These are phyloP conservation scores for Poeciliopsis gracilis DNA, from an alignment of 2,797 vertebrate species.

Conservation along the genomic window DNA sequence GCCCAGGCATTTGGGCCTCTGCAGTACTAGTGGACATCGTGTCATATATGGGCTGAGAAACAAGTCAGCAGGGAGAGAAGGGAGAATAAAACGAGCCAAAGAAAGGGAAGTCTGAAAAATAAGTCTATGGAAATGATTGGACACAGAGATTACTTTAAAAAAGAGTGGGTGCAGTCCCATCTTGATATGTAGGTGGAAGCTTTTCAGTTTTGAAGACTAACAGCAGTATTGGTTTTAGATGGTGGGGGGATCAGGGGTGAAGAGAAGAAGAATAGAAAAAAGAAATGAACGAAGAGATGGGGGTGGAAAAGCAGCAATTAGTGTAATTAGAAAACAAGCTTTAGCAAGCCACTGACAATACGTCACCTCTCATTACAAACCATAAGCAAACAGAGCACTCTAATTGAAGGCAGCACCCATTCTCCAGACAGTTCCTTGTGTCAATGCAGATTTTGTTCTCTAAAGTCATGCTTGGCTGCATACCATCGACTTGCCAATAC, in stretches of 20 bases:
- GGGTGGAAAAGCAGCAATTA: conserved; percentile 79
- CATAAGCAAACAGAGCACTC: conserved; percentile 74
- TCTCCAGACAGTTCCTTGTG: conserved; percentile 69
- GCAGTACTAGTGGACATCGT: conserved; percentile 59
- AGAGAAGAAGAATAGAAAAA: conserved; percentile 32
- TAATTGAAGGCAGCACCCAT: conserved; percentile 75
- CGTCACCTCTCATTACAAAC: conserved; percentile 83
- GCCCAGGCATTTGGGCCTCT: conserved; percentile 46
- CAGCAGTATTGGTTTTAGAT: conserved; percentile 56
- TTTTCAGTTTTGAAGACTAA: conserved; percentile 61
- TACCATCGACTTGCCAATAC: conserved; percentile 78
- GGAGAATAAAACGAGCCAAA: conserved; percentile 25
- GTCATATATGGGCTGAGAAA: conserved; percentile 48
- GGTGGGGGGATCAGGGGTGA: conserved; percentile 32
- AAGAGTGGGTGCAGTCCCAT: conserved; percentile 43
- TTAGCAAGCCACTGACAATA: conserved; percentile 82
- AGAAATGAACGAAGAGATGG: conserved; percentile 32
- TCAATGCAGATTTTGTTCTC: conserved; percentile 77
- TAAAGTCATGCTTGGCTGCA: conserved; percentile 61
- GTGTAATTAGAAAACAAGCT: conserved; percentile 80
- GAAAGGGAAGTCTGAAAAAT: conserved; percentile 19
- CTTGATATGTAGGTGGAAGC: conserved; percentile 57
- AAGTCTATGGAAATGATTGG: conserved; percentile 33
- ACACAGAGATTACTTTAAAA: conserved; percentile 16
- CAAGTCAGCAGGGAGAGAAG: conserved; percentile 22